These are phyloP conservation scores for Noctua janthe DNA, from an alignment of 2,888 invertebrate species.

Conservation along the genomic window DNA sequence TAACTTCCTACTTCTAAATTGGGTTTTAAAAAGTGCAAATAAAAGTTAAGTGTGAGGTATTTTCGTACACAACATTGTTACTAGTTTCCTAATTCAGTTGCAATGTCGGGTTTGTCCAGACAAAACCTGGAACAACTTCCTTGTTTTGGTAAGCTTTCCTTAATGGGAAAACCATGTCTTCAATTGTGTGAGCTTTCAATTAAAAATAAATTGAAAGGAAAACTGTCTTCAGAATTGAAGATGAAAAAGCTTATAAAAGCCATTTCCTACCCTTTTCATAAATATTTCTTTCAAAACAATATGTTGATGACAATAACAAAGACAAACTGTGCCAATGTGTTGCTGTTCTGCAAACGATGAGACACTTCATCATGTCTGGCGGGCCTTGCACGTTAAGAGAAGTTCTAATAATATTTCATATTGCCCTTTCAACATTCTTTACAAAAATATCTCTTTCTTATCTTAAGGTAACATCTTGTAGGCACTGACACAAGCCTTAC, in stretches of 20 bases:
- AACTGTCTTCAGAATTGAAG: background rate
- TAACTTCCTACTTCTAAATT: slow-evolving; percentile 19
- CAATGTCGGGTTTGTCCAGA: background rate
- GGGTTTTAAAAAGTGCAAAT: background rate
- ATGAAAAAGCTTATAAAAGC: background rate
- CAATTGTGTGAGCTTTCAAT: slow-evolving; percentile 12
- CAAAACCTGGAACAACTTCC: background rate
- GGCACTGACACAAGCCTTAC: slow-evolving; percentile 34
- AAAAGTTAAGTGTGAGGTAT: slow-evolving; percentile 13
- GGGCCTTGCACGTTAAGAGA: background rate
- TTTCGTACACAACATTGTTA: slow-evolving; percentile 13
- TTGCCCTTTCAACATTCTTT: slow-evolving; percentile 4
- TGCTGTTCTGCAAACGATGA: background rate
- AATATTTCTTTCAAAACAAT: slow-evolving; percentile 1
- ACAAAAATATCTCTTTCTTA: slow-evolving; percentile 32
- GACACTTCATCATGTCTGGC: background rate
- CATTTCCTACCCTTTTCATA: background rate
- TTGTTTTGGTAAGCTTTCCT: slow-evolving; percentile 2
- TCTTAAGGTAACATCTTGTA: slow-evolving; percentile 40
- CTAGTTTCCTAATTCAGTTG: slow-evolving; percentile 33
- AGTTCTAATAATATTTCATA: slow-evolving; percentile 34
- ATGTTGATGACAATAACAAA: background rate
- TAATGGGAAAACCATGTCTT: background rate
- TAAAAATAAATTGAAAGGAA: slow-evolving; percentile 7
- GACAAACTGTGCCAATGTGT: background rate